Conservation (phyloP, 2,888 invertebrate species). For the Troilus luridus region DNA sequence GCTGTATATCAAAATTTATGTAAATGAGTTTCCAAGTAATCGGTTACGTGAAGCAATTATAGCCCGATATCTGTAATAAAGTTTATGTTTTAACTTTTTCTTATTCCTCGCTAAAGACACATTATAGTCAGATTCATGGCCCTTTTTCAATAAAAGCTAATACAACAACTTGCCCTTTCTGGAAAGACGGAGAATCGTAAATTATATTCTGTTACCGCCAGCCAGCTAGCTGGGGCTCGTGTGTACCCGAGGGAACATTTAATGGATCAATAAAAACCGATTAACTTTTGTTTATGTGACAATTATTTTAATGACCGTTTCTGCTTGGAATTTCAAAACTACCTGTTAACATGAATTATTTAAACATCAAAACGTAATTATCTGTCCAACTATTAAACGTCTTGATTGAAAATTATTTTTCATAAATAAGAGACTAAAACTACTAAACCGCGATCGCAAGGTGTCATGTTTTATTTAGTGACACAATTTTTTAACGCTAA, state of each 20-base stretch:
- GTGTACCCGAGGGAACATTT: background rate
- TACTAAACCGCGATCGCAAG: too few relatives aligned
- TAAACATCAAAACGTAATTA: background rate
- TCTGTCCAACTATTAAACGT: background rate
- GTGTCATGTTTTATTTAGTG: too few relatives aligned
- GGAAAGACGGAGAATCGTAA: conserved; percentile 7
- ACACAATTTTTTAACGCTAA: too few relatives aligned
- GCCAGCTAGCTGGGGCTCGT: background rate
- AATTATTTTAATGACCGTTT: conserved; percentile 21
- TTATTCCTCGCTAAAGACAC: conserved; percentile 43
- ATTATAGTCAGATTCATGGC: conserved; percentile 34
- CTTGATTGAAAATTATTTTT: background rate
- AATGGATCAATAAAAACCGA: conserved; percentile 45
- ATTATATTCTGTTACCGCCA: conserved; percentile 42
- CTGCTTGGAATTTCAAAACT: background rate
- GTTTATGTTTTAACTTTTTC: conserved; percentile 32
- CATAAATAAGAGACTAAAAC: too few relatives aligned
- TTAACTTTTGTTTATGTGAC: conserved; percentile 18
- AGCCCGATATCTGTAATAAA: conserved; percentile 12
- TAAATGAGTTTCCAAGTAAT: conserved; percentile 35
- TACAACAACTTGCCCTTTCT: conserved; percentile 23
- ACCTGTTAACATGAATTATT: background rate
- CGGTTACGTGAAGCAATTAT: conserved; percentile 5
- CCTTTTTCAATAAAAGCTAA: conserved; percentile 38
- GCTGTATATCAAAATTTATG: conserved; percentile 29